Percentiles rank a stretch among this genome's conserved stretches.
These are phyloP conservation scores for Sciurus niger DNA, from an alignment of 2,113 vertebrate genomes.

Conservation along the genomic window DNA sequence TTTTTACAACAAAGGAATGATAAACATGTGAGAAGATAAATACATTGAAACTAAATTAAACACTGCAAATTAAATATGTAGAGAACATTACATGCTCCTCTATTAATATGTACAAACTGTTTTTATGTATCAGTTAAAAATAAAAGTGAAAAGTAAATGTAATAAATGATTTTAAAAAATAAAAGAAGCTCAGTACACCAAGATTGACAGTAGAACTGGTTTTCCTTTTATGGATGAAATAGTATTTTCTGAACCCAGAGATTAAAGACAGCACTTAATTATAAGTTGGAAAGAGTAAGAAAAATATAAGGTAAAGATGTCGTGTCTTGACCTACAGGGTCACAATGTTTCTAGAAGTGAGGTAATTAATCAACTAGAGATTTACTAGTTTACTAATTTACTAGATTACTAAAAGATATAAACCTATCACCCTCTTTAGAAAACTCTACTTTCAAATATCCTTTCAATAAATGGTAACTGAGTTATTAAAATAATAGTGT, in stretches of 20 bases:
- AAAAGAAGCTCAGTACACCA: not conserved
- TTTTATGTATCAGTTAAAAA: not conserved
- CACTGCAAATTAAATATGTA: not conserved
- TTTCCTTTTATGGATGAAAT: not conserved
- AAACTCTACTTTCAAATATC: not conserved
- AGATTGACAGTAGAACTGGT: not conserved
- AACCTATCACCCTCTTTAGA: not conserved
- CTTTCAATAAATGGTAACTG: not conserved
- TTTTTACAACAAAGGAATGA: not conserved
- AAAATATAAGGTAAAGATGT: not conserved
- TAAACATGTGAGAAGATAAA: not conserved
- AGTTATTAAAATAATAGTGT: not conserved
- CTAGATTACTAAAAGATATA: not conserved
- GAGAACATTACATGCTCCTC: not conserved
- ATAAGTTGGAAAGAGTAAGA: not conserved
- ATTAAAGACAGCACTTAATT: not conserved
- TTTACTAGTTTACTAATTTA: not conserved
- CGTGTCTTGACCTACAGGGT: not conserved
- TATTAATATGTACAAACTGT: not conserved
- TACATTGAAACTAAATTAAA: not conserved
- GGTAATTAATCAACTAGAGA: not conserved
- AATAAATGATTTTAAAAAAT: not conserved
- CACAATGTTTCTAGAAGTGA: not conserved
- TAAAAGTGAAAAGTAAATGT: not conserved
- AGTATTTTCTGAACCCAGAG: not conserved